Evolutionary conservation across 2,888 invertebrate genomes (phyloP).

Genomic region (Callyntrura guangdongensis): DNA sequence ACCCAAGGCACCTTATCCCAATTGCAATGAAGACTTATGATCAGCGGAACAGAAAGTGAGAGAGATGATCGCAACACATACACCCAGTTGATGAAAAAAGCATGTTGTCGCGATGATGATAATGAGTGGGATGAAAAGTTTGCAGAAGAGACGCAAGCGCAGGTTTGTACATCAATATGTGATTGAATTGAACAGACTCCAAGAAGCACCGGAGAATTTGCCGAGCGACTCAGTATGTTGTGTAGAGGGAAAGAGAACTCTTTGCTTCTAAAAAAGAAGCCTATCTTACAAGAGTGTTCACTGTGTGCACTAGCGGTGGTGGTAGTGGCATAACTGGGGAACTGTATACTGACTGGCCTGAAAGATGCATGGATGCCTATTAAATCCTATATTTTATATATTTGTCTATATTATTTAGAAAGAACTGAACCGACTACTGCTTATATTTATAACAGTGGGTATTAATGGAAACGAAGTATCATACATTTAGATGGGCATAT

Average conservation of each 20-base stretch:
- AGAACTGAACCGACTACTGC: not conserved
- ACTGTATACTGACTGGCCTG: not conserved
- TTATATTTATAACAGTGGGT: not conserved
- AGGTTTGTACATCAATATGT: conserved; percentile 78
- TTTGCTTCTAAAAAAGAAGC: conserved; percentile 13
- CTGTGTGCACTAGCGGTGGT: not conserved
- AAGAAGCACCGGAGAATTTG: conserved; percentile 75
- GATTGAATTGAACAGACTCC: conserved; percentile 80
- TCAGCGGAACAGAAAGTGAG: conserved; percentile 23
- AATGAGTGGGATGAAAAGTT: conserved; percentile 74
- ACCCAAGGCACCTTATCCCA: not conserved
- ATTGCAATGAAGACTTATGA: conserved; percentile 59
- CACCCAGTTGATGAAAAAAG: conserved; percentile 55
- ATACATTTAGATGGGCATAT: not conserved
- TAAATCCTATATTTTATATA: no score
- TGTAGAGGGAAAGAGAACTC: not conserved
- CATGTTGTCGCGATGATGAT: conserved; percentile 51
- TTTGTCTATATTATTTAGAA: not conserved
- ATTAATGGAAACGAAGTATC: conserved; percentile 28
- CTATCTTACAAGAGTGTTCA: not conserved
- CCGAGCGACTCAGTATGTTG: conserved; percentile 65
- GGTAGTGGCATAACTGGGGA: not conserved
- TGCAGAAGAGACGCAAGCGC: conserved; percentile 78
- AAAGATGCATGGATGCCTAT: not conserved
- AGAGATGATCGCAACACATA: conserved; percentile 38